Conservation (phyloP, 2,888 invertebrate species). For the Carabus problematicus region DNA sequence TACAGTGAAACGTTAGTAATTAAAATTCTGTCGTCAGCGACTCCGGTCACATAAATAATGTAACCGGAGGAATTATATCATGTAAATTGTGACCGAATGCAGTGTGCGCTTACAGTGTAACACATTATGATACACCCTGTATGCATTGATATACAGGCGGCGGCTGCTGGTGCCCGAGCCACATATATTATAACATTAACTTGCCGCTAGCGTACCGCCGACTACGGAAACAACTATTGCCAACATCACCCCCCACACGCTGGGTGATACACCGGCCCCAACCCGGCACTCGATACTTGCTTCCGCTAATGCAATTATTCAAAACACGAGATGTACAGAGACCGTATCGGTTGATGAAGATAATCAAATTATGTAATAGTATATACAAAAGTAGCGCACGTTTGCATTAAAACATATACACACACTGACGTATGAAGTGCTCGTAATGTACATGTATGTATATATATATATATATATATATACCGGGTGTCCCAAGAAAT, state of each 20-base stretch:
- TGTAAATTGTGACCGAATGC: constrained; percentile 37
- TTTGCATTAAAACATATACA: constrained; percentile 13
- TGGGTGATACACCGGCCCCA: not conserved
- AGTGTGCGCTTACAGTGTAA: not conserved
- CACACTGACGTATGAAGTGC: not conserved
- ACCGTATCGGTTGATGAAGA: constrained; percentile 42
- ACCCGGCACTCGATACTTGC: constrained; percentile 14
- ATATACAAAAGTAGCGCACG: constrained; percentile 18
- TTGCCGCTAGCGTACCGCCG: constrained; percentile 14
- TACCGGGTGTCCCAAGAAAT: no score
- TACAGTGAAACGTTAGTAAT: not conserved
- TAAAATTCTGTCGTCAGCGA: constrained; percentile 16
- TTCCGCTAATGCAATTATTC: constrained; percentile 42
- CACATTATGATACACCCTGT: constrained; percentile 4
- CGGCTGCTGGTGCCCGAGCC: constrained; percentile 4
- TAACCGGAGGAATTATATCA: constrained; percentile 32
- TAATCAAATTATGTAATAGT: constrained; percentile 40
- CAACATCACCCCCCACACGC: not conserved
- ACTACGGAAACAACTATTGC: no score
- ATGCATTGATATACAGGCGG: not conserved
- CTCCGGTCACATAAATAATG: constrained; percentile 12
- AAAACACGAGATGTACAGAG: constrained; percentile 40
- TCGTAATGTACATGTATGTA: not conserved
- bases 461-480: no score
- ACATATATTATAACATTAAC: constrained; percentile 36